These are phyloP conservation scores for Acrocephalus kingi DNA, from an alignment of 2,113 vertebrate genomes.

Conservation along the genomic window DNA sequence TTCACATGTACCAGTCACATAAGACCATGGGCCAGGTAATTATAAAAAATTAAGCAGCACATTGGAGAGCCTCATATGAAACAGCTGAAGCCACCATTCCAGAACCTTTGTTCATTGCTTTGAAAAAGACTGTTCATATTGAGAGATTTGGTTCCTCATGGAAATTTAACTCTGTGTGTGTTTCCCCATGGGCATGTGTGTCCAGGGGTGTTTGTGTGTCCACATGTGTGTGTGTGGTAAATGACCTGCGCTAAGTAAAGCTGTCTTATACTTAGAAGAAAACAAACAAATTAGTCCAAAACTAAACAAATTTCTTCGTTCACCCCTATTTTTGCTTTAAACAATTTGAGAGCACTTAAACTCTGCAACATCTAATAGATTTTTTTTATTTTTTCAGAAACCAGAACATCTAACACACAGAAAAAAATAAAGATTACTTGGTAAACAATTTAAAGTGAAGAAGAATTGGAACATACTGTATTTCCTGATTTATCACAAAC, in stretches of 20 bases:
- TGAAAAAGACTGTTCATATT: not conserved
- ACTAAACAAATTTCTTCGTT: not conserved
- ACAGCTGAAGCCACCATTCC: not conserved
- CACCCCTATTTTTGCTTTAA: not conserved
- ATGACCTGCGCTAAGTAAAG: not conserved
- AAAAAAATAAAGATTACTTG: not conserved
- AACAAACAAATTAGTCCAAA: not conserved
- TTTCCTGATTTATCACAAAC: not conserved
- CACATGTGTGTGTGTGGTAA: not conserved
- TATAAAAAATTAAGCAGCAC: not conserved
- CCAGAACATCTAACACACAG: not conserved
- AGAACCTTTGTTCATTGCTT: not conserved
- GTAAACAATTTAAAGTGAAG: not conserved
- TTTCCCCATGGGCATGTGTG: not conserved
- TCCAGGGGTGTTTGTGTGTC: not conserved
- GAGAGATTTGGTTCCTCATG: not conserved
- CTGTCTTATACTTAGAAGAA: not conserved
- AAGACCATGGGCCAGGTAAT: not conserved
- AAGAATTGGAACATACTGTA: not conserved
- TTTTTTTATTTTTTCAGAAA: not conserved
- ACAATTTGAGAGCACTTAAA: not conserved
- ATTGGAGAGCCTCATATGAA: not conserved
- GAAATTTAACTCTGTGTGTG: not conserved
- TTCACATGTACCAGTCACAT: not conserved
- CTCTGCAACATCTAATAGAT: not conserved